A percentile compares a stretch with the other conserved stretches of the same genome.
phyloP scores from a whole-genome alignment of 2,888 invertebrate species.

The Sesia bembeciformis region DNA sequence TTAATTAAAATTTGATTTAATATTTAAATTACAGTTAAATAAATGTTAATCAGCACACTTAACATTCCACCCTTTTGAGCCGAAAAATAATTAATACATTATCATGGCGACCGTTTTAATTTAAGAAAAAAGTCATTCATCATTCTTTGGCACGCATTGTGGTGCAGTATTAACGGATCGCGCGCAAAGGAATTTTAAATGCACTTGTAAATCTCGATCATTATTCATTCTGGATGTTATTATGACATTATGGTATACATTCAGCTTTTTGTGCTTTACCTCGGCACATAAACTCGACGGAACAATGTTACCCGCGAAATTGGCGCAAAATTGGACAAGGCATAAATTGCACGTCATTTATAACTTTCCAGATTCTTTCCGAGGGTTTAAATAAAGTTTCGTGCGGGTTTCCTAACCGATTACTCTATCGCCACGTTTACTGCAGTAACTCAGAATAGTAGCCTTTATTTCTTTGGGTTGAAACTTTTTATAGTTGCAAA shows the following conservation, averaged over 20 bases:
- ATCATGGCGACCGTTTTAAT: slow-evolving; percentile 16
- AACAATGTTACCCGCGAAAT: slow-evolving; percentile 44
- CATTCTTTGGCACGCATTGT: slow-evolving; percentile 26
- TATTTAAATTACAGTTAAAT: no score
- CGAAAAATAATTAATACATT: neutral
- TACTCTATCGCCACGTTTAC: neutral
- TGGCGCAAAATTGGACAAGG: slow-evolving; percentile 56
- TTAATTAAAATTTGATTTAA: no score
- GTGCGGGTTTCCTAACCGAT: neutral
- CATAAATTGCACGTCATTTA: slow-evolving; percentile 50
- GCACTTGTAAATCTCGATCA: slow-evolving; percentile 38
- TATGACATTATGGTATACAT: slow-evolving; percentile 31
- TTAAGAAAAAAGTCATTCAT: slow-evolving; percentile 29
- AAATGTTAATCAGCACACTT: no score
- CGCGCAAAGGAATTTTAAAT: slow-evolving; percentile 33
- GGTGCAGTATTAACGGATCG: slow-evolving; percentile 18
- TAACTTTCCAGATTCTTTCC: slow-evolving; percentile 23
- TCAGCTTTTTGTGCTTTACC: slow-evolving; percentile 33
- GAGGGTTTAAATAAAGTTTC: slow-evolving; percentile 15
- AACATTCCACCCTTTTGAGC: neutral
- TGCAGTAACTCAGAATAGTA: neutral
- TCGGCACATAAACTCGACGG: slow-evolving; percentile 16
- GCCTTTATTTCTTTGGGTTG: neutral
- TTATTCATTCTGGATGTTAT: slow-evolving; percentile 39
- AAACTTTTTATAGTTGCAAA: neutral